Base-by-base conservation (phyloP, 2,888 invertebrate genomes). In the Papilio elwesi region DNA sequence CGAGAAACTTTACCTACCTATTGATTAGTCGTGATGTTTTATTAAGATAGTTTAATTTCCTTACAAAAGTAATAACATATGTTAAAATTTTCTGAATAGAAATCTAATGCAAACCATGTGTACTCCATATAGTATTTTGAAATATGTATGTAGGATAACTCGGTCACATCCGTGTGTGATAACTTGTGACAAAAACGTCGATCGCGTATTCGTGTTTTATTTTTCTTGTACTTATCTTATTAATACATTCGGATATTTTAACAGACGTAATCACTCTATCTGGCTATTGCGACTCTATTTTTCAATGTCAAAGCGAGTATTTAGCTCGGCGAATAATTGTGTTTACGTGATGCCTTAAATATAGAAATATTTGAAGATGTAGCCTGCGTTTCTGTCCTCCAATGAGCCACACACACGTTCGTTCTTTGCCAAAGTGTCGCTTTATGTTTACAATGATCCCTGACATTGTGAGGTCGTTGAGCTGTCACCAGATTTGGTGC, bases 271-370 rank as follows among this genome's bases (percentile, higher is more conserved):
- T 16, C 38, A 55, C 13, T 55, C 47, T 55, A 12, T 67, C 47
- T 55, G 16, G 43, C 16, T 55, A 12, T 67, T 67, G 67, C 67
- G 67, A 67, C 43, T 43, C 38, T 43, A 43, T 43, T 13, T 43
- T 43, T 16, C 43, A 36, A 48, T 75, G 59, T 71, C 49, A 49
- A 68, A 48, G 63, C 59, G 67, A 51, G 51, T 70, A 11, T 68
- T 47, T 12, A 52, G 75, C 75, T 43, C 36, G 13, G 74, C 74
- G 74, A 75, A 74, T 71, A 63, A 66, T 65, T 63, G 38, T 65
- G 15, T 59, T n/a, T 8, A 26, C n/a, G 12, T 69, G 12, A 48
- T 47, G 13, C 15, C 26, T 26, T 15, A 48, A 15, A 36, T 48
- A 7, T 48, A 57, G 8, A 47, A 68, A 49, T n/a, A 11, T 38